Base-by-base conservation (phyloP, 2,888 invertebrate species). In the Brenthis hecate region DNA sequence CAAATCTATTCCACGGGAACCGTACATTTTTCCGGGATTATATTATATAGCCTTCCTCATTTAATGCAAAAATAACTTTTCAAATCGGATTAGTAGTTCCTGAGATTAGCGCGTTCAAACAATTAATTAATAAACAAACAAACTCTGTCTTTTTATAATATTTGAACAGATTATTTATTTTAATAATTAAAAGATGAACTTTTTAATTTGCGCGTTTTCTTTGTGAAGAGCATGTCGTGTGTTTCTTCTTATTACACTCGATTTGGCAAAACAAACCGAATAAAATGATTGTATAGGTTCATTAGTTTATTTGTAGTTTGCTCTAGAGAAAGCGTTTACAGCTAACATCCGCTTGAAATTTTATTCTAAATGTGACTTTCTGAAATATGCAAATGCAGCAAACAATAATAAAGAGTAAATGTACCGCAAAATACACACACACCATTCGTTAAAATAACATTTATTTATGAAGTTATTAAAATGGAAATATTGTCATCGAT, bases 271-370 rank as follows among this genome's bases (percentile, higher is more conserved):
- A 84, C 84, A 84, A 85, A 85, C 79, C 77, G 73, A 76, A 72
- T 68, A 78, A 84, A 85, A 83, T 85, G 80, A 83, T 82, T 79
- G 78, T 82, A 86, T 84, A 81, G 80, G 77, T 76, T 78, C 80
- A 77, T 81, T 81, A 79, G 77, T 80, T 78, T 76, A 74, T 75
- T 73, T 71, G 70, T 68, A 55, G 53, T 57, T 19, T 47, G 23
- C 23, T 48, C 23, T 32, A 77, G 82, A 80, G 83, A 84, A 82
- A 86, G 80, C 77, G 75, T 77, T 80, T 64, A 56, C 63, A 61
- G 70, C 53, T 62, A 68, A 56, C 66, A 63, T 69, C 66, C 70
- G 62, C 63, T 68, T 51, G 58, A 67, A 68, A 70, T 69, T 48
- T 56, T 54, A 64, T 69, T 65, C 57, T 56, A 66, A 58, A 71